Base-by-base conservation (phyloP, 2,113 vertebrate species). In the Alces alces region DNA sequence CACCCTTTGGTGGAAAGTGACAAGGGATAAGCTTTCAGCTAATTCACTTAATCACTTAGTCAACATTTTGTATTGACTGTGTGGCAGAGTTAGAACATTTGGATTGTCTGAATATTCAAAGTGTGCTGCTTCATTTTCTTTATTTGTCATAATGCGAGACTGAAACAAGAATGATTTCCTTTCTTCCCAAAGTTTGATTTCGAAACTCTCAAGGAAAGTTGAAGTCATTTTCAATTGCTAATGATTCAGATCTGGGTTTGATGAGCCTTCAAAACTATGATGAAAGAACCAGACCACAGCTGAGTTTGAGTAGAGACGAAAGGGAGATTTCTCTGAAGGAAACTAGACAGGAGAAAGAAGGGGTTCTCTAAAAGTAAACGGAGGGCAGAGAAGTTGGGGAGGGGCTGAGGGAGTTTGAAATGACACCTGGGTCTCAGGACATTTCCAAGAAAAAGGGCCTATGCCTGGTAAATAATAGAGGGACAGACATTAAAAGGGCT, bases 201-300 rank as follows among this genome's bases (percentile, higher is more conserved):
- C 23, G 3, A 89, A 95, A 55, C 17, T 57, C 80, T 60, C 86
- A 78, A n/a, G 93, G 30, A 86, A 82, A 70, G 11, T 36, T 52
- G 30, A 87, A 95, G 30, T 89, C n/a, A 4, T 93, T 61, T 64
- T 73, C 21, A 83, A 12, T 33, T 57, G 55, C 50, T 92, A 78
- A 57, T 84, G 70, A 61, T 89, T 84, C 57, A 82, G 39, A 57
- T 36, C 17, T 55, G 47, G 27, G 10, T 39, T 93, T 78, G 84
- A 43, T 43, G 23, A 89, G 14, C 16, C 70, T 82, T 91, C 55
- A 83, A 45, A 55, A 91, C 7, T 10, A 4, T 83, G 25, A n/a
- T 25, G 30, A 61, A 57, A 96, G 76, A 93, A 58, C 30, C n/a
- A 60, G 45, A 86, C 0, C 19, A 76, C 6, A 64, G 55, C 1